A percentile compares a stretch with the other conserved stretches of the same genome.
These are phyloP conservation scores for Labia minor DNA, from an alignment of 2,888 invertebrate species.

Conservation along the genomic window DNA sequence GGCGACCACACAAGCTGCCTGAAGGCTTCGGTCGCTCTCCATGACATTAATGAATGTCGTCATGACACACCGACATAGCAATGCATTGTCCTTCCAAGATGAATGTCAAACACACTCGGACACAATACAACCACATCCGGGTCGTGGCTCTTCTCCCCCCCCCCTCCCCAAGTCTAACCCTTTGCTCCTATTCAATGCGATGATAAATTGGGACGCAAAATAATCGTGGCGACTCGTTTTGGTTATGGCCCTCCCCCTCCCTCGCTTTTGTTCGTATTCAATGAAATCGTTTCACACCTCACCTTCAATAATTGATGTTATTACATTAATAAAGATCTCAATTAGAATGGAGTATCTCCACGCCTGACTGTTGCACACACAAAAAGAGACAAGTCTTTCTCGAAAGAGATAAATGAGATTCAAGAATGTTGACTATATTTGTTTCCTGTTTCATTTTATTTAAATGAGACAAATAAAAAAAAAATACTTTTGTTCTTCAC, in stretches of 20 bases:
- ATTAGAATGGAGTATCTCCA: not conserved
- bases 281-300: not conserved
- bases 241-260: not conserved
- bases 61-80: not conserved
- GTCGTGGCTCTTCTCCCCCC: not conserved
- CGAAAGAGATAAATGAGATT: not conserved
- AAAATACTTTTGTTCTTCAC: not conserved
- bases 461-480: not conserved
- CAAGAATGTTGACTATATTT: not conserved
- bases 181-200: not conserved
- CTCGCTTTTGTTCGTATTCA: not conserved
- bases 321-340: not conserved
- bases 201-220: not conserved
- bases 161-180: not conserved
- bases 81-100: not conserved
- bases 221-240: not conserved
- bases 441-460: not conserved
- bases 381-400: constrained; percentile 4
- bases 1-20: not conserved
- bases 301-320: not conserved
- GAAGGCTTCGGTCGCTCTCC: not conserved
- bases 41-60: constrained; percentile 2
- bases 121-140: too few relatives aligned
- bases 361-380: not conserved
- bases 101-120: not conserved